Percentiles rank a stretch among this genome's conserved stretches.
These are phyloP conservation scores for Anarsia innoxiella DNA, from an alignment of 2,888 invertebrate species.

Conservation along the genomic window DNA sequence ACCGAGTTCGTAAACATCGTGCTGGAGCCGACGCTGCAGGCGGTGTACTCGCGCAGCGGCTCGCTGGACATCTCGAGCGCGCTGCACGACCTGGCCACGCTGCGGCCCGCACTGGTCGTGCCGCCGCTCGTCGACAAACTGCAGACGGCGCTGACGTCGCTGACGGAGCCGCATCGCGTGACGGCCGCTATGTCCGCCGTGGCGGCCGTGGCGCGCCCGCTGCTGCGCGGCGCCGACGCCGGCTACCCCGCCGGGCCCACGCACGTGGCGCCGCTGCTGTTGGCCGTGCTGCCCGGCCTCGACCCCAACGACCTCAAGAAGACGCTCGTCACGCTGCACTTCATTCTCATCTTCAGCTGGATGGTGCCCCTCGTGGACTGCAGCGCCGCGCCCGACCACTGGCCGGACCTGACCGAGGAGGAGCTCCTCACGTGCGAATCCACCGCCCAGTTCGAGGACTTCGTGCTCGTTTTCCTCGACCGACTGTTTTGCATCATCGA, in stretches of 20 bases:
- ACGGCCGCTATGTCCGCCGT: conserved; percentile 83
- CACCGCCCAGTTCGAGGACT: conserved; percentile 92
- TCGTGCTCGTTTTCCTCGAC: conserved; percentile 89
- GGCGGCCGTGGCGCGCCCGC: conserved; percentile 79
- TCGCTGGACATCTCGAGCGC: conserved; percentile 78
- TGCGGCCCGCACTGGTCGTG: conserved; percentile 88
- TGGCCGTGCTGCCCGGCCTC: conserved; percentile 89
- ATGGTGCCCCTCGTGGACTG: conserved; percentile 91
- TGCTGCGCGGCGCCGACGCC: conserved; percentile 71
- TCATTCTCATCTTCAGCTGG: conserved; percentile 83
- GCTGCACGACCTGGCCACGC: conserved; percentile 83
- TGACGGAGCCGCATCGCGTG: conserved; percentile 91
- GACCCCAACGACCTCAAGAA: conserved; percentile 91
- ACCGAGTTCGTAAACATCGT: conserved; percentile 86
- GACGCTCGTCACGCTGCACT: conserved; percentile 84
- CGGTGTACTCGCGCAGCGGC: conserved; percentile 85
- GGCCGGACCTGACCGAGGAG: conserved; percentile 83
- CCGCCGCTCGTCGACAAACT: conserved; percentile 88
- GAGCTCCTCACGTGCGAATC: conserved; percentile 85
- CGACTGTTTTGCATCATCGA: conserved; percentile 83
- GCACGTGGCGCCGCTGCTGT: conserved; percentile 87
- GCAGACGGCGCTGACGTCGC: conserved; percentile 85
- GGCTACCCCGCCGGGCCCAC: conserved; percentile 84
- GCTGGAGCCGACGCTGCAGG: conserved; percentile 83
- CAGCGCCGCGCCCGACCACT: conserved; percentile 81